phyloP scores from a whole-genome alignment of 1,140 invertebrate species.

The Drosophila elegans region DNA sequence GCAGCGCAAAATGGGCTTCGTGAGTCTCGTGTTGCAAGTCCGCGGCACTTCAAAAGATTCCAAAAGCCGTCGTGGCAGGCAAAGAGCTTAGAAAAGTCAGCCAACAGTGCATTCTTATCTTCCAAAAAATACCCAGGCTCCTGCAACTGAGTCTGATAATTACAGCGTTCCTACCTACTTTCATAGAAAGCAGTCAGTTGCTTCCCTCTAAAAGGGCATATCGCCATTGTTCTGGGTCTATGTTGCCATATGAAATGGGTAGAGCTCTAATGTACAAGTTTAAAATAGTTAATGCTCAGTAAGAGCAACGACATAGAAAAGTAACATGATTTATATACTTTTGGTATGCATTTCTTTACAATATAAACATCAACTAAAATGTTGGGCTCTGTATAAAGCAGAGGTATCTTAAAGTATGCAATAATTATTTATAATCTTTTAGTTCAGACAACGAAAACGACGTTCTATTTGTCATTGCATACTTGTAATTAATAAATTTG shows the following conservation, averaged over 20 bases:
- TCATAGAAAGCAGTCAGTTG: not conserved
- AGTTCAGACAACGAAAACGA: no score
- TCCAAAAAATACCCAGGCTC: conserved; percentile 12
- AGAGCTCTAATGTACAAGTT: not conserved
- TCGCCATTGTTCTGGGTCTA: not conserved
- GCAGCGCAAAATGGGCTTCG: conserved; percentile 26
- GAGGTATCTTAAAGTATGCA: no score
- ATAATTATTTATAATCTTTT: no score
- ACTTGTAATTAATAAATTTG: no score
- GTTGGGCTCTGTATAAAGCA: no score
- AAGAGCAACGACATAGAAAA: no score
- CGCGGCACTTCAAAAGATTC: conserved; percentile 30
- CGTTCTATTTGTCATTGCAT: no score
- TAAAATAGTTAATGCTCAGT: not conserved
- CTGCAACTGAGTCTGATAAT: conserved; percentile 21
- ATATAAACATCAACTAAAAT: no score
- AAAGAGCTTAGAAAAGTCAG: conserved; percentile 22
- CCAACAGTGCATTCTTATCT: conserved; percentile 13
- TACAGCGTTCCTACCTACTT: not conserved
- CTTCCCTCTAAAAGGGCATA: not conserved
- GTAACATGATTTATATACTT: no score
- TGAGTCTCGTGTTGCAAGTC: conserved; percentile 29
- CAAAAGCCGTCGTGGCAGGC: not conserved
- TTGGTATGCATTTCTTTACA: no score
- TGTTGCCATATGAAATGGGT: not conserved